Evolutionary conservation across 2,113 vertebrate genomes (phyloP), one percentile per base, ranked within the genome.

Genomic region (Poecile atricapillus): DNA sequence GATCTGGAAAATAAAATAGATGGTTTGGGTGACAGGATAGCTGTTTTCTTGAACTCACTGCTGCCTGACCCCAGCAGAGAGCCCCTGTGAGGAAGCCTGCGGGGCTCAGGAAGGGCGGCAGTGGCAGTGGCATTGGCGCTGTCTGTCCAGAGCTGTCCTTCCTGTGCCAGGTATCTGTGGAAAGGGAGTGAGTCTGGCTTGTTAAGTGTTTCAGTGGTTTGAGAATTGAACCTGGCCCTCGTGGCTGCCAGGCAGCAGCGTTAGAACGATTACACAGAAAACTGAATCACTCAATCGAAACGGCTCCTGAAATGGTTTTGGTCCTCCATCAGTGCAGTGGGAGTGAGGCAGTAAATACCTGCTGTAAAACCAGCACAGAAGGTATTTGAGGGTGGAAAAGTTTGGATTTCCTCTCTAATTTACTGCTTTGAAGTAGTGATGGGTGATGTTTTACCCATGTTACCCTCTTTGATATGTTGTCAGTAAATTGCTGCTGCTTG

Each of bases 71-170:
- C 12, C 37, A 25, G 24, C 49, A 50, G 69, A 30, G 16, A 21
- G 30, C 16, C n/a, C 17, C 52, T 0, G 1, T 0, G 0, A 16
- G 47, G 47, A 7, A 35, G 64, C n/a, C 55, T 4, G 30, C 7
- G 1, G n/a, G 62, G 37, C 0, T 0, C 44, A 5, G 52, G 27
- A 21, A 5, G 28, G 19, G 31, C 46, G 73, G 19, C 11, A 1
- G 3, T 39, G 39, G 39, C 39, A 39, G 9, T 16, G 64, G 28
- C 59, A n/a, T 9, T 3, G 6, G 35, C 23, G 5, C 37, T 11
- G 0, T 13, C 28, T 33, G 33, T 24, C 1, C 5, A 52, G 62
- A 4, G 1, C n/a, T 21, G 30, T 25, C 44, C 33, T 64, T 19
- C 3, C 2, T 16, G 39, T 44, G 74, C 35, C 67, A 21, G 71